Base-by-base conservation (phyloP, 2,888 invertebrate genomes). In the Quadroppia sp. region DNA sequence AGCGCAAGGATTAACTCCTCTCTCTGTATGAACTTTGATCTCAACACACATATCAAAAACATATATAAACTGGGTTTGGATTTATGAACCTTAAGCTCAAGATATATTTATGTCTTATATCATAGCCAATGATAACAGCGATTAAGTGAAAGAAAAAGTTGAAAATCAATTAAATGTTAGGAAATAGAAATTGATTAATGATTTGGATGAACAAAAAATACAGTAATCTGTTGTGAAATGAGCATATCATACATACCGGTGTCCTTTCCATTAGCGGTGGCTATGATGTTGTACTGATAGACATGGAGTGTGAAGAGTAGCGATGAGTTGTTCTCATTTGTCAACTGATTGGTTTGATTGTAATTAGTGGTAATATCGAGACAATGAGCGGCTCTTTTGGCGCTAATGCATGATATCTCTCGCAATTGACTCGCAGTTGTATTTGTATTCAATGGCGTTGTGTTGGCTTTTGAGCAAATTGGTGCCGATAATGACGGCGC, bases 401-500 rank as follows among this genome's bases (percentile, higher is more conserved):
- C 64, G 64, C 64, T 64, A 64, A 64, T 64, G 64, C 64, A 64
- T 40, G 64, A 64, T 40, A 64, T 64, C 20, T 64, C 64, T 23
- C 64, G 64, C 64, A 64, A 64, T 40, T 64, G 11, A 36, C 30
- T 30, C 32, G 40, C 15, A 32, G 40, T 64, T 64, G 64, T 64
- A 40, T 64, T 64, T 30, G 36, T 64, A 36, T 64, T 64, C 64
- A 64, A 64, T 64, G 30, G 30, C 13, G 36, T 64, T 64, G 64
- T 40, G 40, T 64, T 64, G 3, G 64, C 36, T 64, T 28, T 23
- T 15, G 64, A 64, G 40, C 64, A 64, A 64, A 64, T 64, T 64
- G 64, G 64, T 64, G 64, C 15, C 11, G 64, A 40, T 64, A 64
- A 64, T 32, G 64, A 64, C 30, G 36, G 32, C 23, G 53, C 7